phyloP scores from a whole-genome alignment of 2,888 invertebrate genomes.

The Adineta ricciae region DNA sequence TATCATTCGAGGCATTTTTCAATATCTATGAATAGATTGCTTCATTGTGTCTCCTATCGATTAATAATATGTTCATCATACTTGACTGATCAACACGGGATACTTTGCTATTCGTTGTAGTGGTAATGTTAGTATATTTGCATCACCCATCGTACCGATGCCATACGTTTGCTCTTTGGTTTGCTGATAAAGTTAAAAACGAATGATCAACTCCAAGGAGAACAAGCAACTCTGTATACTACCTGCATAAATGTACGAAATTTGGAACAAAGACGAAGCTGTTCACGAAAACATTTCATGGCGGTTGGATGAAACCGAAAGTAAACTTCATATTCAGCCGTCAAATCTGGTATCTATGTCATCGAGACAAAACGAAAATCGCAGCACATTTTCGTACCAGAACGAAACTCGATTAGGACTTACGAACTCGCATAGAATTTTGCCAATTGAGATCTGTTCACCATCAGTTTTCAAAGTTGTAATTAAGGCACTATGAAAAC shows the following conservation, averaged over 20 bases:
- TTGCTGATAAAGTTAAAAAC: neutral
- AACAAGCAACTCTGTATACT: neutral
- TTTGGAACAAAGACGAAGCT: neutral
- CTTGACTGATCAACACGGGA: neutral
- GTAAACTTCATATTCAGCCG: neutral
- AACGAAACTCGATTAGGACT: neutral
- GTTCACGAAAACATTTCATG: constrained; percentile 1
- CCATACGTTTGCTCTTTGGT: neutral
- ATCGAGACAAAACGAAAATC: neutral
- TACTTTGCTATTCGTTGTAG: neutral
- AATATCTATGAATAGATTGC: neutral
- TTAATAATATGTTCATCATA: neutral
- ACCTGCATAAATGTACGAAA: neutral
- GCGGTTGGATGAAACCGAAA: neutral
- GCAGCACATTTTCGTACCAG: too few species aligned
- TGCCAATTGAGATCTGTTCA: neutral
- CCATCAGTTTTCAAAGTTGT: neutral
- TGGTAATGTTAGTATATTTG: neutral
- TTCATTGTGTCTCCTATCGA: too few species aligned
- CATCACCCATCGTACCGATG: neutral
- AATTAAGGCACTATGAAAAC: neutral
- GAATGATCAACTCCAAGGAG: neutral
- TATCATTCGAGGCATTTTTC: neutral
- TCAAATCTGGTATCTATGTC: neutral
- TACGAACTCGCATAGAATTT: neutral